Evolutionary conservation across 2,888 invertebrate species (phyloP).

Genomic region (Polydesmus complanatus): DNA sequence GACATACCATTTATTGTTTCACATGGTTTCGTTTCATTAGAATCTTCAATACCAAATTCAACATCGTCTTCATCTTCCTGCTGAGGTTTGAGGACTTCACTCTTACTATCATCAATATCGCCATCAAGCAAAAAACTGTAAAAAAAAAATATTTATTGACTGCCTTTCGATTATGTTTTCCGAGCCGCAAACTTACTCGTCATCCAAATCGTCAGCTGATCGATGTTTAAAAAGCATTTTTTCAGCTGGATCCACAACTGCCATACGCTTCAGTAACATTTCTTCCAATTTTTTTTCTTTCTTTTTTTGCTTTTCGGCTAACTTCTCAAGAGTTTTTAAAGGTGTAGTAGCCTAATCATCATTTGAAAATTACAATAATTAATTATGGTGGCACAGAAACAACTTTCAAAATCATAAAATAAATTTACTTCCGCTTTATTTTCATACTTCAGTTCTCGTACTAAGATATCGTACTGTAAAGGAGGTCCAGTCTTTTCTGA

Average conservation of each 20-base stretch:
- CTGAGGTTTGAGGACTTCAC: conserved; percentile 23
- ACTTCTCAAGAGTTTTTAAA: conserved; percentile 66
- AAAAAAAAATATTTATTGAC: not conserved
- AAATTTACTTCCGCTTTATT: conserved; percentile 28
- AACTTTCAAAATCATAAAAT: not conserved
- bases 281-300: conserved; percentile 61
- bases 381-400: not conserved
- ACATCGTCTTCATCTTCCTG: conserved; percentile 24
- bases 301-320: conserved; percentile 62
- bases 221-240: conserved; percentile 41
- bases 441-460: conserved; percentile 68
- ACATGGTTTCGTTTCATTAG: conserved; percentile 1
- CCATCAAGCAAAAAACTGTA: conserved; percentile 13
- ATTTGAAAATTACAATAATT: conserved; percentile 1
- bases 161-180: not conserved
- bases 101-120: conserved; percentile 22
- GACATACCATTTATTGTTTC: not conserved
- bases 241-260: conserved; percentile 35
- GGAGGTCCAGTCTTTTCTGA: conserved; percentile 14
- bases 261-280: conserved; percentile 65
- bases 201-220: conserved; percentile 76
- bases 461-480: conserved; percentile 56
- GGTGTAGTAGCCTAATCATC: conserved; percentile 53
- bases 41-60: conserved; percentile 14
- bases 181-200: conserved; percentile 38